Evolutionary conservation across 2,888 invertebrate genomes (phyloP).

Genomic region (Dilophus febrilis): DNA sequence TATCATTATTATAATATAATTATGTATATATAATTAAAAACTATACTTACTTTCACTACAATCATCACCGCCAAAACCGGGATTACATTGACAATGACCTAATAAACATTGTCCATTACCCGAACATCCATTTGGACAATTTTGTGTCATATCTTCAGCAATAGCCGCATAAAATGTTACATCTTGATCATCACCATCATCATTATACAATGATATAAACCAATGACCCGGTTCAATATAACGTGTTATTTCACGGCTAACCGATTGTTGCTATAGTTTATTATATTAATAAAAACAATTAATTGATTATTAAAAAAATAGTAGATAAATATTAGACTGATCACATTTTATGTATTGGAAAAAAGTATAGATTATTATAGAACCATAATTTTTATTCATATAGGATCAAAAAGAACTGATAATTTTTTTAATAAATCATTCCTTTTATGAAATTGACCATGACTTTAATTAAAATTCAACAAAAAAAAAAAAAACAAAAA

Average conservation of each 20-base stretch:
- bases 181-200: slow-evolving; percentile 80
- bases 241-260: slow-evolving; percentile 82
- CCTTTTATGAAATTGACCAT: too few species aligned
- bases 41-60: slow-evolving; percentile 78
- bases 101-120: slow-evolving; percentile 92
- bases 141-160: slow-evolving; percentile 84
- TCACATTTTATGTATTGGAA: too few species aligned
- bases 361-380: too few species aligned
- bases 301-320: not conserved
- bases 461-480: slow-evolving; percentile 2
- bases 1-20: too few species aligned
- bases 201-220: slow-evolving; percentile 92
- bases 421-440: too few species aligned
- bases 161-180: slow-evolving; percentile 67
- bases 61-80: slow-evolving; percentile 90
- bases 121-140: slow-evolving; percentile 91
- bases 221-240: slow-evolving; percentile 94
- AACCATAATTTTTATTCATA: too few species aligned
- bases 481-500: slow-evolving; percentile 8
- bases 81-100: slow-evolving; percentile 90
- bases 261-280: slow-evolving; percentile 51
- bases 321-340: too few species aligned
- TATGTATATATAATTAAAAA: too few species aligned
- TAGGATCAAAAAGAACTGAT: too few species aligned
- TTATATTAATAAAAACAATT: too few species aligned